Evolutionary conservation across 2,113 vertebrate species (phyloP).

Genomic region (Cryptomyrus ogoouensis): DNA sequence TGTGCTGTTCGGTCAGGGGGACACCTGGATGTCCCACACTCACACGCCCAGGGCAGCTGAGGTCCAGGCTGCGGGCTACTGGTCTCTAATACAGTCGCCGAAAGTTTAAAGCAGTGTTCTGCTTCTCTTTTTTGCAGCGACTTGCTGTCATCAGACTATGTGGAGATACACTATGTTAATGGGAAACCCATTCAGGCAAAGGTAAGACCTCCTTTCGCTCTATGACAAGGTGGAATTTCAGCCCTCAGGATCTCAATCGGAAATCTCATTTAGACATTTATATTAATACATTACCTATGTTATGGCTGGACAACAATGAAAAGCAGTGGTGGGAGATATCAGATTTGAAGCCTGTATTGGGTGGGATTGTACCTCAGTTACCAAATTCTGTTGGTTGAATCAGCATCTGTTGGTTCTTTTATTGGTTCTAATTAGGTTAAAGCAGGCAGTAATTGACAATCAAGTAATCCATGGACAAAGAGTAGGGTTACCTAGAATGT

Average conservation of each 20-base stretch:
- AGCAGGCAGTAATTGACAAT: neutral
- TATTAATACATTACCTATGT: neutral
- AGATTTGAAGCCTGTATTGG: neutral
- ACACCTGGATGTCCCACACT: neutral
- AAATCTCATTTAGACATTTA: neutral
- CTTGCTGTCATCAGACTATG: conserved; percentile 87
- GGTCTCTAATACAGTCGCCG: neutral
- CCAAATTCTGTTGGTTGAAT: neutral
- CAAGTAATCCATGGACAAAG: neutral
- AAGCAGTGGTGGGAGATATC: neutral
- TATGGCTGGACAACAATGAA: neutral
- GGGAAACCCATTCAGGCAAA: conserved; percentile 80
- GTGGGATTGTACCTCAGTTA: neutral
- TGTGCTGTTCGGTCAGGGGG: neutral
- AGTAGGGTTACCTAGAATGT: neutral
- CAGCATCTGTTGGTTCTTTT: neutral
- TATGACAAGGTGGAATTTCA: neutral
- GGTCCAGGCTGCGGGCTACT: neutral
- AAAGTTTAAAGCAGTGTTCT: conserved; percentile 1
- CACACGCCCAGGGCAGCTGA: neutral
- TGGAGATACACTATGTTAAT: conserved; percentile 88
- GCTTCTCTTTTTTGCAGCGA: conserved; percentile 65
- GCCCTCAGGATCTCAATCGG: neutral
- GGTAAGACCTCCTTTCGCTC: conserved; percentile 59
- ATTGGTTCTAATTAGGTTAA: neutral